Evolutionary conservation across 92 coral and sea anemone species (phyloP).

Genomic region (Isaurus tuberculatus): DNA sequence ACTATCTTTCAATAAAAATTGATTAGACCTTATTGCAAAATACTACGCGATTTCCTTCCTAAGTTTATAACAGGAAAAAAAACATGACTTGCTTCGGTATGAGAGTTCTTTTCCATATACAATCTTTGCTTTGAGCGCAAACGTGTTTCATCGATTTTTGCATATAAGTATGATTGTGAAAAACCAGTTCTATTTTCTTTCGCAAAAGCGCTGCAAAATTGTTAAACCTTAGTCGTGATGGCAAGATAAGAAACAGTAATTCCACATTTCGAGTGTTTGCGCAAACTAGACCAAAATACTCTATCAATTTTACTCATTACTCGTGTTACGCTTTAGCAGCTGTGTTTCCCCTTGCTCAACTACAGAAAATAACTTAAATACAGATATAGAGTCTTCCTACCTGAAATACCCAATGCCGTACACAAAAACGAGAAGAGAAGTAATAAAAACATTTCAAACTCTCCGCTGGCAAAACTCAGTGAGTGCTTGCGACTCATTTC

Average conservation of each 20-base stretch:
- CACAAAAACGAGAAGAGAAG: conserved; percentile 16
- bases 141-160: background rate
- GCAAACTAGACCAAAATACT: conserved; percentile 20
- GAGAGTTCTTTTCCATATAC: background rate
- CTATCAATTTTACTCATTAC: conserved; percentile 22
- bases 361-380: background rate
- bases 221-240: background rate
- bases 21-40: background rate
- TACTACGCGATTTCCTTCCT: background rate
- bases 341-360: background rate
- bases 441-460: background rate
- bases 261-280: conserved; percentile 25
- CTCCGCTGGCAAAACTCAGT: conserved; percentile 15
- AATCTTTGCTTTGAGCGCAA: background rate
- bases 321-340: background rate
- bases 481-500: conserved; percentile 26
- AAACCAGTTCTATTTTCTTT: background rate
- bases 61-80: background rate
- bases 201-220: background rate
- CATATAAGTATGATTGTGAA: background rate
- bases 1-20: background rate
- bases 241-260: conserved; percentile 15
- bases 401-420: background rate
- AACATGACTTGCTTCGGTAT: background rate
- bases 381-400: background rate